Evolutionary conservation across 2,113 vertebrate species (phyloP).

Genomic region (Seriola aureovittata): DNA sequence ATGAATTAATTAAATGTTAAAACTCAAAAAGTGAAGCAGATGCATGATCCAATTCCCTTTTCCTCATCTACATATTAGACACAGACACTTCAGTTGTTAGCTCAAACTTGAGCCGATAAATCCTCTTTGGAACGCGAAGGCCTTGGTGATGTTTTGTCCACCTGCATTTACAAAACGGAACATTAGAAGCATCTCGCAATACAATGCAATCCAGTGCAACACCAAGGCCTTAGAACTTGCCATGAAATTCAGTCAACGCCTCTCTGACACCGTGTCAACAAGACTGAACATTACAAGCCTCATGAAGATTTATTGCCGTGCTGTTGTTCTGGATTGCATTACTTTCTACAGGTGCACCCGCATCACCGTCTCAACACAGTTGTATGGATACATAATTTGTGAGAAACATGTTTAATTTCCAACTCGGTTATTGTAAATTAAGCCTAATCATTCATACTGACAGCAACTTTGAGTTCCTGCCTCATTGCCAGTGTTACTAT

Average conservation of each 20-base stretch:
- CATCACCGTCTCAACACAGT: not conserved
- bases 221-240: not conserved
- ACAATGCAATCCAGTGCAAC: not conserved
- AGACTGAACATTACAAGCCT: not conserved
- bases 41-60: too few species aligned
- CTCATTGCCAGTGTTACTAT: slow-evolving; percentile 56
- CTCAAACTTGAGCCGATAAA: not conserved
- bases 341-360: not conserved
- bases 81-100: not conserved
- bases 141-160: not conserved
- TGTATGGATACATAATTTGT: slow-evolving; percentile 18
- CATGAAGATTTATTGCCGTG: not conserved
- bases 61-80: too few species aligned
- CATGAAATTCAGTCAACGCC: not conserved
- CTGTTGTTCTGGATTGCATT: not conserved
- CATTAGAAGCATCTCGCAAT: not conserved
- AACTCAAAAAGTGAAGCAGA: too few species aligned
- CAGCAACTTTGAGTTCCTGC: slow-evolving; percentile 29
- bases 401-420: slow-evolving; percentile 12
- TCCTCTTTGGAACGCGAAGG: not conserved
- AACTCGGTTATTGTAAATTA: slow-evolving; percentile 28
- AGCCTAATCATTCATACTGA: slow-evolving; percentile 38
- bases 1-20: too few species aligned
- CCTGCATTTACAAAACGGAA: not conserved
- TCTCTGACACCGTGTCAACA: not conserved